A percentile compares a stretch with the other conserved stretches of the same genome.
Conservation (phyloP, 1,140 invertebrate genomes). For the Latrodectus geometricus region DNA sequence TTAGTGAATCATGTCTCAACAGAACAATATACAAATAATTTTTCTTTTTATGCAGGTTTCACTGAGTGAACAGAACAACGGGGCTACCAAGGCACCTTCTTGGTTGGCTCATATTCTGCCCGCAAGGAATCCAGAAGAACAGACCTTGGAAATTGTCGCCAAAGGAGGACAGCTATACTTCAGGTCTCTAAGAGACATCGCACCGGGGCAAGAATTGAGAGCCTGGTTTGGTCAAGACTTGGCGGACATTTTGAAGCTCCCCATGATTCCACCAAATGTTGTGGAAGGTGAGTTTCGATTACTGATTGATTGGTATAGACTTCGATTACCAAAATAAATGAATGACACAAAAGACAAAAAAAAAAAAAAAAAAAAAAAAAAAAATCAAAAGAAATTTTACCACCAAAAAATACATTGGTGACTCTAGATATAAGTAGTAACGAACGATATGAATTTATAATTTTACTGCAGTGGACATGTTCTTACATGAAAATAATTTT, state of each 20-base stretch:
- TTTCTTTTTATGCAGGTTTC: slow-evolving; percentile 24
- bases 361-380: no score
- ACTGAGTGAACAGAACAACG: slow-evolving; percentile 21
- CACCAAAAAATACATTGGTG: no score
- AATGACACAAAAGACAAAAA: no score
- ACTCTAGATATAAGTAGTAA: no score
- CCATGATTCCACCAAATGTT: slow-evolving; percentile 64
- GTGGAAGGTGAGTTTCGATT: slow-evolving; percentile 57
- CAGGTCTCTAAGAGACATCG: slow-evolving; percentile 67
- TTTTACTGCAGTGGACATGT: no score
- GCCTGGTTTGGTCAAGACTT: slow-evolving; percentile 71
- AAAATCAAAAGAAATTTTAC: no score
- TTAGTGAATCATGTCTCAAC: no score
- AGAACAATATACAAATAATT: background rate
- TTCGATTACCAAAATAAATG: no score
- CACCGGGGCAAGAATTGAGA: slow-evolving; percentile 67
- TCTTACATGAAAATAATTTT: no score
- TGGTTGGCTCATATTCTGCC: slow-evolving; percentile 59
- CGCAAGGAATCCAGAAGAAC: slow-evolving; percentile 69
- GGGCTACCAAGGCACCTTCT: background rate
- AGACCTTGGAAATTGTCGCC: slow-evolving; percentile 70
- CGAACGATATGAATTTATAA: no score
- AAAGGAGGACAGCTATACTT: slow-evolving; percentile 70
- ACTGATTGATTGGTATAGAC: no score
- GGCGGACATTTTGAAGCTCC: slow-evolving; percentile 67